A percentile compares a stretch with the other conserved stretches of the same genome.
Conservation (phyloP, 2,797 vertebrate species). For the Semaprochilodus insignis region DNA sequence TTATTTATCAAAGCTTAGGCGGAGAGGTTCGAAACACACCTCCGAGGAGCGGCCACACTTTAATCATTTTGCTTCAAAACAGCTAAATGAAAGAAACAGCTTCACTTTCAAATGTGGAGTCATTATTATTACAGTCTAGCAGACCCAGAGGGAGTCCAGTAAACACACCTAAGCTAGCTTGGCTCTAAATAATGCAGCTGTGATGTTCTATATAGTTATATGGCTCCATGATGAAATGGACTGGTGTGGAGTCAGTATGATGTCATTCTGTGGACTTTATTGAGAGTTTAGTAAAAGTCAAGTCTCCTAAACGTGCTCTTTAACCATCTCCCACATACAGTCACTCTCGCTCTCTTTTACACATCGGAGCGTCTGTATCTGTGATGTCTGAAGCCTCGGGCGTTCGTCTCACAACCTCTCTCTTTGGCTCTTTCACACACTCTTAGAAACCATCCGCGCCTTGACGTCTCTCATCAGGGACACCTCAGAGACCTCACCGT, state of each 20-base stretch:
- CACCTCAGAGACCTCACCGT: background rate
- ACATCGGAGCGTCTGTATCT: background rate
- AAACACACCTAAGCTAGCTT: background rate
- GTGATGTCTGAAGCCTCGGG: constrained; percentile 20
- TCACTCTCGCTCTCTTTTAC: constrained; percentile 60
- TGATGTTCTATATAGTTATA: no score
- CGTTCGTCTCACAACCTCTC: background rate
- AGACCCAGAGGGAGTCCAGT: background rate
- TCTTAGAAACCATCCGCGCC: background rate
- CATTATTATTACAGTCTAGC: background rate
- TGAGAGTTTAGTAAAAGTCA: constrained; percentile 6
- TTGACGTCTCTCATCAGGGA: constrained; percentile 1
- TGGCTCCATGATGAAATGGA: background rate
- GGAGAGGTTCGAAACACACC: constrained; percentile 46
- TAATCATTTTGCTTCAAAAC: constrained; percentile 1
- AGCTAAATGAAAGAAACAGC: background rate
- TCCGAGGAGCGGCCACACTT: constrained; percentile 49
- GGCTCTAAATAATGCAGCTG: background rate
- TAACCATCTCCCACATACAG: background rate
- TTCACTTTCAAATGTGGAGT: background rate
- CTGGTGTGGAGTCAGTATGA: background rate
- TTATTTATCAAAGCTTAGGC: constrained; percentile 15
- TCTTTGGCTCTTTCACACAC: background rate
- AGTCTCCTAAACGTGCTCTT: background rate
- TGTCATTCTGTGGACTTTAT: background rate